Conservation (phyloP, 2,797 vertebrate species). For the Euphonia xanthogaster region DNA sequence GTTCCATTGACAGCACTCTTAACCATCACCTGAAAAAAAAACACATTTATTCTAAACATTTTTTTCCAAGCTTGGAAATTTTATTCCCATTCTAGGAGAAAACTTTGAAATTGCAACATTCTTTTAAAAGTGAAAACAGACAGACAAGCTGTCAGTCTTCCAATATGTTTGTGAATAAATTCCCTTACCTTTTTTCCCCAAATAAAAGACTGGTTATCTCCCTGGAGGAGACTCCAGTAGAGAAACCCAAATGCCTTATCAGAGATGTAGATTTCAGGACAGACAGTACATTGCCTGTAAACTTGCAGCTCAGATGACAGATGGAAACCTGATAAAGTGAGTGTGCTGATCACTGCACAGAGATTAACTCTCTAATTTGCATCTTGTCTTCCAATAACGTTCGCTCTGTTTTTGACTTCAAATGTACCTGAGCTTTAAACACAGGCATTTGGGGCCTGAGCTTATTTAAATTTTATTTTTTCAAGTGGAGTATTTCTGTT, state of each 20-base stretch:
- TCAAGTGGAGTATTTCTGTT: not conserved
- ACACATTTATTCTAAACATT: not conserved
- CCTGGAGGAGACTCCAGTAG: not conserved
- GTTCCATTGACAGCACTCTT: not conserved
- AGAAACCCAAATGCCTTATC: conserved; percentile 7
- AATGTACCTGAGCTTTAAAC: not conserved
- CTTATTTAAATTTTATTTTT: not conserved
- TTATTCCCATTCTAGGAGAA: not conserved
- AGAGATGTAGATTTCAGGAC: conserved; percentile 28
- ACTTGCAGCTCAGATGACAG: conserved; percentile 63
- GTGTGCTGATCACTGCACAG: not conserved
- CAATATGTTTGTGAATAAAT: not conserved
- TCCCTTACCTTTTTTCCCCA: not conserved
- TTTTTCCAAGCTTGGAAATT: not conserved
- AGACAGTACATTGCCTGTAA: conserved; percentile 55
- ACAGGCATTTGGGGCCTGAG: not conserved
- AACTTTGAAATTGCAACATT: not conserved
- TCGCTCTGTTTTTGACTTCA: not conserved
- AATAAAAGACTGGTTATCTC: not conserved
- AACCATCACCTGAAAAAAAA: not conserved
- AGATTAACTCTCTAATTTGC: conserved; percentile 50
- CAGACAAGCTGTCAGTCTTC: not conserved
- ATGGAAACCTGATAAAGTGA: conserved; percentile 59
- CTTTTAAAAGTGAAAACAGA: not conserved
- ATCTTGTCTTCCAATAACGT: not conserved